Evolutionary conservation across 1,140 invertebrate species (phyloP), one percentile per base, ranked within the genome.

Genomic region (Orussus abietinus): DNA sequence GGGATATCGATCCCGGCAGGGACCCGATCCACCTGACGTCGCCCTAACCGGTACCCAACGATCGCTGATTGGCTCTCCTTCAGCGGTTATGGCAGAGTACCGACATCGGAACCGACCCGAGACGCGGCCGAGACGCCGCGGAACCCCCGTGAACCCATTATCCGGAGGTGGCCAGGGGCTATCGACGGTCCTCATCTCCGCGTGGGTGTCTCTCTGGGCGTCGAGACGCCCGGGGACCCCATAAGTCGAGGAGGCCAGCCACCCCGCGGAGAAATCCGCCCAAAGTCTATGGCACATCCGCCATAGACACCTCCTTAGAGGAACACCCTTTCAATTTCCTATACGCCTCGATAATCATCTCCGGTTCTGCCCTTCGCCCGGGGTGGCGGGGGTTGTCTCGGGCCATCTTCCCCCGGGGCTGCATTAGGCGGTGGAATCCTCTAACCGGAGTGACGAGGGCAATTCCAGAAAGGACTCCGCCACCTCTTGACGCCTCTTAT

Each of bases 261-360:
- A 56, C 59, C 59, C 59, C 44, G 49, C 47, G 22, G 60, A 51
- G 52, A 53, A 51, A 48, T 51, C 44, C 59, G 51, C 48, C 54
- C 51, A 50, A 51, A 47, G 47, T 43, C 34, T 42, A 40, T 33
- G 20, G 21, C 25, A 5, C 41, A 41, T 35, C 34, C 38, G 42
- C 49, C 39, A 46, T 62, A 66, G 59, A 66, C 66, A 70, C 64
- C 62, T 68, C 51, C 57, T 68, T 54, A 62, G 55, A n/a, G n/a
- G n/a, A n/a, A 64, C 60, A 69, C 62, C 66, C 66, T 68, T 69
- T 69, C 69, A 68, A 69, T 70, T 69, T 62, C 58, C 64, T 57
- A 69, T 69, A 62, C 58, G 44, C 47, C 54, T n/a, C 52, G 66
- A 69, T 69, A 69, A 62, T 66, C 58, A 68, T 69, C 67, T 67